Base-by-base conservation (phyloP, 2,113 vertebrate genomes). In the Psilopsiagon aurifrons region DNA sequence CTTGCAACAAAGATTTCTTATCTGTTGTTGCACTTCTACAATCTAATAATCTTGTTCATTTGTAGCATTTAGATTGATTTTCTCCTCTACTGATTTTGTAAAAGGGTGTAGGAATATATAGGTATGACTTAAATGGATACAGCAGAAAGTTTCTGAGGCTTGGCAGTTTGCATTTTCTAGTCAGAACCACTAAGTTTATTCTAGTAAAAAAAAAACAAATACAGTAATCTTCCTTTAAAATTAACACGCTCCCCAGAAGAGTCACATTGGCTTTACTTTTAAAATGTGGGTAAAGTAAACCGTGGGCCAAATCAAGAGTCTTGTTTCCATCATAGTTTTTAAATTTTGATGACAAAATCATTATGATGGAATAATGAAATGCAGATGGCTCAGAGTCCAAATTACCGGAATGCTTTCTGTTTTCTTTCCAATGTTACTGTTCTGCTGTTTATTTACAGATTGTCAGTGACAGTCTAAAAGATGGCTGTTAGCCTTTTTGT, bases 1-100 rank as follows among this genome's bases (percentile, higher is more conserved):
- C 70, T 91, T 9, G 2, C 23, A 59, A 90, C 25, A 68, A 83
- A 94, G 77, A 81, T 91, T 92, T 86, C 73, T 90, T 92, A 88
- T 77, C 69, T 89, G n/a, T 63, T 88, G 14, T 67, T 88, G 51
- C 18, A 52, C 15, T 46, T 71, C 67, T 4, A 46, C 41, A 81
- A 83, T 46, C 51, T 82, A 81, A 90, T 77, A 68, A 88, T 80
- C 60, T 63, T 83, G 28, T 59, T 93, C 54, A 92, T 80, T 88
- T 0, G 0, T 89, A 78, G 39, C 31, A 62, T 89, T 82, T 91
- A 86, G 62, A 81, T 43, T 78, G 63, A 74, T 90, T 88, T 95
- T 84, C 59, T 92, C 46, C 46, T 83, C 51, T 84, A 28, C 14
- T 78, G 39, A 79, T 75, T 76, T 86, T 75, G 14, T 78, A 63